Evolutionary conservation across 2,797 vertebrate genomes (phyloP), one percentile per base, ranked within the genome.

Genomic region (Pterois miles): DNA sequence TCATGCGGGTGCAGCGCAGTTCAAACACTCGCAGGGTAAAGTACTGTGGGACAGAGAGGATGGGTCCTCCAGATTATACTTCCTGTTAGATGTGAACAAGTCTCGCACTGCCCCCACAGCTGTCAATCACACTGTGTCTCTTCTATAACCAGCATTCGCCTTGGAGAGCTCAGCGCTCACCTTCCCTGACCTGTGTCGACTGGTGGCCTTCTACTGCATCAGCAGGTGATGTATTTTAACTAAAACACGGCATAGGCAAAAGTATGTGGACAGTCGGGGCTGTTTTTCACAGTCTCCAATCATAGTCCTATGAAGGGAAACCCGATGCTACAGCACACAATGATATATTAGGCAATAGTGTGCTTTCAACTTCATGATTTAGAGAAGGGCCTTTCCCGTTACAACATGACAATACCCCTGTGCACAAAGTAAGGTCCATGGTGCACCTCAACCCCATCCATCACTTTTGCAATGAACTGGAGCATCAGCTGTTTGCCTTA

Each of bases 131-230:
- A 71, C 52, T 78, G 40, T 89, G 63, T 87, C 71, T 90, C 46
- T 71, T 90, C 69, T 86, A 1, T 82, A 27, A 69, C 25, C 88
- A 98, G 97, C 95, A 0, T 82, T 97, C 66, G 96, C 94, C 59
- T 71, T 98, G 90, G 97, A 98, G 85, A 94, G 93, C 85, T 98
- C 97, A 0, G 92, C 94, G 16, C 92, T 96, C 77, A 90, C 82
- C 74, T 98, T 98, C 85, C 96, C 95, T 2, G 96, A 97, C 87
- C 91, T 98, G 48, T 95, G 97, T 89, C 95, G 96, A 64, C 95
- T 98, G 82, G 95, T 98, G 86, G 96, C 97, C 33, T 94, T 96
- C 86, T 98, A 97, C 92, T 97, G 96, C 63, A 91, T 95, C 74
- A 93, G 92, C 92, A 96, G 95, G 97, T 98, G 75, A 86, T 68